Conservation (phyloP, 2,113 vertebrate genomes). For the Oryzias curvinotus region DNA sequence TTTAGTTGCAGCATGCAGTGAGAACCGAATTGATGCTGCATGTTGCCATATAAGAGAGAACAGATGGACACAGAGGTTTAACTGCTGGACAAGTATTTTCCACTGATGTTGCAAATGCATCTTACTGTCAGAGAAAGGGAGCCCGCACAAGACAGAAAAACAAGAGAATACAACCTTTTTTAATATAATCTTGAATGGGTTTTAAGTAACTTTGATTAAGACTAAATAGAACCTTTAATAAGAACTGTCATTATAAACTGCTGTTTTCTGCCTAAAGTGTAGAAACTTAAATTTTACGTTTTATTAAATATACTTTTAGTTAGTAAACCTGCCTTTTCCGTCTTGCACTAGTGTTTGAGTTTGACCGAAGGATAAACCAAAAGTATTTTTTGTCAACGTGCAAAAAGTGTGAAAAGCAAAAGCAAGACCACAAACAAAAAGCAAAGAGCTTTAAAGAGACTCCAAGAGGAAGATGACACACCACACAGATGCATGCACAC, state of each 20-base stretch:
- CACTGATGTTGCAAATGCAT: constrained; percentile 61
- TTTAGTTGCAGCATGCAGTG: constrained; percentile 60
- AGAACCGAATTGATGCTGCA: constrained; percentile 67
- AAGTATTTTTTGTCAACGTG: constrained; percentile 4
- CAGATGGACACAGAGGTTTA: constrained; percentile 72
- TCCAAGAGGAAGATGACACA: constrained; percentile 34
- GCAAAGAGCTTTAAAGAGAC: constrained; percentile 13
- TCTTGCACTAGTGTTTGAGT: no score
- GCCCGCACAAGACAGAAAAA: not conserved
- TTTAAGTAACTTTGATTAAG: not conserved
- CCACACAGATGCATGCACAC: constrained; percentile 37
- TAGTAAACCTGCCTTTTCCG: no score
- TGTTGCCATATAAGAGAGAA: constrained; percentile 68
- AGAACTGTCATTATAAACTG: no score
- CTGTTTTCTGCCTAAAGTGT: no score
- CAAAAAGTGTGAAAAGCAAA: constrained; percentile 12
- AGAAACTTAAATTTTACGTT: no score
- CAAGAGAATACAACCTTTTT: not conserved
- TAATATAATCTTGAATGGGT: not conserved
- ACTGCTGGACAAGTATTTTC: constrained; percentile 69
- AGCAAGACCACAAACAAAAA: constrained; percentile 16
- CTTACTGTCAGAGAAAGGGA: constrained; percentile 30
- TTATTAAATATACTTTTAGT: no score
- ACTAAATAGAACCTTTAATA: not conserved
- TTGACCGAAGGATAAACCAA: not conserved